Conservation (phyloP, 2,888 invertebrate species). For the Scaptomyza flava region DNA sequence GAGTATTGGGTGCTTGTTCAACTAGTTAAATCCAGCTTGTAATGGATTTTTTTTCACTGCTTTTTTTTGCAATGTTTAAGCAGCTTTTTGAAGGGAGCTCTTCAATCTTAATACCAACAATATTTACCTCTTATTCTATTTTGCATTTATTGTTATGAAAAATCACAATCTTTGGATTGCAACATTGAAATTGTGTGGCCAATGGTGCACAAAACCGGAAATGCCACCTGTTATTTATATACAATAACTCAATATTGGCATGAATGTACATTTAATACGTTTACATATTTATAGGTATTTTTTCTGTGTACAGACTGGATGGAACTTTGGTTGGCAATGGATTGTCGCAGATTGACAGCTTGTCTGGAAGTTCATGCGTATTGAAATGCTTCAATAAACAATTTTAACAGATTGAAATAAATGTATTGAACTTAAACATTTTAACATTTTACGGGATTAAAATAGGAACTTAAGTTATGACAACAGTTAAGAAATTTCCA, state of each 20-base stretch:
- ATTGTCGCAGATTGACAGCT: conserved; percentile 53
- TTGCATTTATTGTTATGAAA: conserved; percentile 27
- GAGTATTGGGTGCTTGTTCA: conserved; percentile 12
- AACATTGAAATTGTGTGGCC: conserved; percentile 36
- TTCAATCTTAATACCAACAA: conserved; percentile 24
- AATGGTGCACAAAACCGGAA: conserved; percentile 59
- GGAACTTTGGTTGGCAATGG: conserved; percentile 11
- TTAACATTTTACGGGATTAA: neutral
- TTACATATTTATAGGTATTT: conserved; percentile 8
- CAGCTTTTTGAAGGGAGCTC: conserved; percentile 9
- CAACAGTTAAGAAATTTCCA: neutral
- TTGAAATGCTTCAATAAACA: conserved; percentile 68
- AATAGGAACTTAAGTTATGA: neutral
- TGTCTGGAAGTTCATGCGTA: conserved; percentile 58
- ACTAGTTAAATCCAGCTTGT: neutral
- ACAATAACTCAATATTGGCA: conserved; percentile 52
- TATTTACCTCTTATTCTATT: conserved; percentile 45
- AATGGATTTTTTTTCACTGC: neutral
- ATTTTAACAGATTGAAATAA: conserved; percentile 26
- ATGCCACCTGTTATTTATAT: conserved; percentile 66
- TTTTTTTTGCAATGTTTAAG: conserved; percentile 19
- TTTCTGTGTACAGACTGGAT: neutral
- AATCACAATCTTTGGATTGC: conserved; percentile 28
- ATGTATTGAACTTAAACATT: neutral
- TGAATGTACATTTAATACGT: conserved; percentile 16